Evolutionary conservation across 2,888 invertebrate genomes (phyloP).

Genomic region (Diarsia mendica): DNA sequence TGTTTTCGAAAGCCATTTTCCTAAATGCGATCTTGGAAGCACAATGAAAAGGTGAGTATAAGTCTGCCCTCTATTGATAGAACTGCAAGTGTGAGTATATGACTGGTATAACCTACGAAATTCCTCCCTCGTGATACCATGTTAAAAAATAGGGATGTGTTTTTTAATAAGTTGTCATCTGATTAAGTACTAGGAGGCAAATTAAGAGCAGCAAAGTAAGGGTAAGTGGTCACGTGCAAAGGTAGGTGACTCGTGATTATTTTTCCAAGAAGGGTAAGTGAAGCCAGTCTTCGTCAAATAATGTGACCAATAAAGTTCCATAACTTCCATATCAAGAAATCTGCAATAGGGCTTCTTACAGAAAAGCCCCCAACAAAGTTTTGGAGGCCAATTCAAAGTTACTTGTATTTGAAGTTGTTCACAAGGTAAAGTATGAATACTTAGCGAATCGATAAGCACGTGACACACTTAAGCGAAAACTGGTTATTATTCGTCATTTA

Average conservation of each 20-base stretch:
- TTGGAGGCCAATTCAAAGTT: slow-evolving; percentile 51
- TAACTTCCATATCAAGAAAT: slow-evolving; percentile 44
- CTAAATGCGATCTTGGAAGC: background rate
- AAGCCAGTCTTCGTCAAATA: slow-evolving; percentile 19
- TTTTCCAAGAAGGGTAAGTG: background rate
- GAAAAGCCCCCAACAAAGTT: slow-evolving; percentile 36
- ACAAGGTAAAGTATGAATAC: slow-evolving; percentile 31
- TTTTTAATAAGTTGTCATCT: background rate
- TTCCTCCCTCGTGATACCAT: background rate
- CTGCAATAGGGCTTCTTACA: slow-evolving; percentile 40
- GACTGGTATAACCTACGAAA: background rate
- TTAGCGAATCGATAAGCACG: slow-evolving; percentile 36
- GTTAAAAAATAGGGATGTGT: background rate
- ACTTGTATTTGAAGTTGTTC: slow-evolving; percentile 46
- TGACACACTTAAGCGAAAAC: slow-evolving; percentile 12
- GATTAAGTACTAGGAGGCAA: background rate
- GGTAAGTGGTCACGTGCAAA: background rate
- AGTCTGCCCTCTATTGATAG: background rate
- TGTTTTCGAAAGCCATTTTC: background rate
- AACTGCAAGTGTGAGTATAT: background rate
- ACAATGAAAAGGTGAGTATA: slow-evolving; percentile 9
- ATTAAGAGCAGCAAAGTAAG: background rate
- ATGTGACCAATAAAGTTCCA: slow-evolving; percentile 46
- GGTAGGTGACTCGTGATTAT: background rate
- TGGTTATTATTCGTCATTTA: background rate